Evolutionary conservation across 2,113 vertebrate genomes (phyloP), one percentile per base, ranked within the genome.

Genomic region (Beaufortia kweichowensis): DNA sequence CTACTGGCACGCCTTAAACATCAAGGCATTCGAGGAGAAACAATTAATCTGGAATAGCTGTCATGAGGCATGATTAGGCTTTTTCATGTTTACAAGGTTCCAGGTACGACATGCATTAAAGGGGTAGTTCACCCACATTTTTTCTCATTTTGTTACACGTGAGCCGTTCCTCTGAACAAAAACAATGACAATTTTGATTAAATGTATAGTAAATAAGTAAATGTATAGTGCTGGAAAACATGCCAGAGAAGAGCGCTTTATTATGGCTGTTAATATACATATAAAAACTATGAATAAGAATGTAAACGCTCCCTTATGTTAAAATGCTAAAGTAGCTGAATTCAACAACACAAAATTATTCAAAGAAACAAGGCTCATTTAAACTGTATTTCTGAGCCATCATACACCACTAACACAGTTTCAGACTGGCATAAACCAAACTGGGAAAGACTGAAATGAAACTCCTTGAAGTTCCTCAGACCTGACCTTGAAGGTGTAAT

Each of bases 1-100:
- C 77, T 57, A 55, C 72, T 63, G 61, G 33, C 41, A 81, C 19
- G 77, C 82, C 84, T 76, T 73, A 33, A 39, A 72, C 73, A 81
- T 85, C 31, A 85, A 88, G 78, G 75, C 80, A 81, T 86, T 89
- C 70, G 76, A 71, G 23, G 50, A 77, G 81, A 83, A 84, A 81
- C n/a, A 82, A 88, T 87, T 85, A 15, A 87, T 87, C 87, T 74
- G 55, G 64, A 70, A 71, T 71, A 28, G 53, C 73, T 60, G 73
- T 86, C 83, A 82, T 80, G 75, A 78, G 78, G 77, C 10, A 80
- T 76, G 83, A 89, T 88, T 82, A 85, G 78, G 43, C 79, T 76
- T 83, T 87, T 85, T 82, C 62, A 77, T 83, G 76, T 84, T 82
- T 71, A 57, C 77, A 84, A 71, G 66, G 78, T 84, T 57, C 0